phyloP scores from a whole-genome alignment of 2,888 invertebrate species.

The Psylliodes chrysocephalus region DNA sequence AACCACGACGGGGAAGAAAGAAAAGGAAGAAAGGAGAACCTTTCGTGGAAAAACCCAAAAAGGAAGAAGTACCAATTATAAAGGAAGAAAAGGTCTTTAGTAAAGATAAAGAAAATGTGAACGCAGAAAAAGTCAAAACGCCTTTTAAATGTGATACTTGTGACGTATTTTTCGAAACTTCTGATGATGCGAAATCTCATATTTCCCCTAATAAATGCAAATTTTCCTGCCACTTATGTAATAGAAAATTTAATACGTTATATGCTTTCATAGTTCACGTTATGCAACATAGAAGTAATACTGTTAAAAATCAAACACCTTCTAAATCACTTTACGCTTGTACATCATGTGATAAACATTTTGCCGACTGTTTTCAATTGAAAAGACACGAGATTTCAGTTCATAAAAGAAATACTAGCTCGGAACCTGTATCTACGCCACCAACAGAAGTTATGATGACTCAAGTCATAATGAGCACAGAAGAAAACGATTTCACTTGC shows the following conservation, averaged over 20 bases:
- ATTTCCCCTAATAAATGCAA: slow-evolving; percentile 36
- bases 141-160: slow-evolving; percentile 48
- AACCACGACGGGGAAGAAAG: not conserved
- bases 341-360: slow-evolving; percentile 39
- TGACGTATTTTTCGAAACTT: slow-evolving; percentile 41
- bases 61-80: not conserved
- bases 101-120: not conserved
- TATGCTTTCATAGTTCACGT: slow-evolving; percentile 49
- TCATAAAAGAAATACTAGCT: slow-evolving; percentile 33
- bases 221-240: slow-evolving; percentile 46
- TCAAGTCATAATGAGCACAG: not conserved
- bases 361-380: slow-evolving; percentile 48
- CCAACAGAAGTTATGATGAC: slow-evolving; percentile 15
- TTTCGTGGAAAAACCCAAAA: not conserved
- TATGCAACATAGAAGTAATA: slow-evolving; percentile 45
- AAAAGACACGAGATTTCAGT: slow-evolving; percentile 43
- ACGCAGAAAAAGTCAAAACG: slow-evolving; percentile 25
- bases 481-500: slow-evolving; percentile 51
- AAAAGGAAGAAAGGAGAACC: not conserved
- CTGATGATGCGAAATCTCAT: slow-evolving; percentile 42
- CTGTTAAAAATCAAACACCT: slow-evolving; percentile 25
- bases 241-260: slow-evolving; percentile 45
- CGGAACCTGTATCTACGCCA: not conserved
- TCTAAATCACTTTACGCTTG: slow-evolving; percentile 40
- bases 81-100: not conserved